Evolutionary conservation across 2,888 invertebrate genomes (phyloP).

Genomic region (Phorcus lineatus): DNA sequence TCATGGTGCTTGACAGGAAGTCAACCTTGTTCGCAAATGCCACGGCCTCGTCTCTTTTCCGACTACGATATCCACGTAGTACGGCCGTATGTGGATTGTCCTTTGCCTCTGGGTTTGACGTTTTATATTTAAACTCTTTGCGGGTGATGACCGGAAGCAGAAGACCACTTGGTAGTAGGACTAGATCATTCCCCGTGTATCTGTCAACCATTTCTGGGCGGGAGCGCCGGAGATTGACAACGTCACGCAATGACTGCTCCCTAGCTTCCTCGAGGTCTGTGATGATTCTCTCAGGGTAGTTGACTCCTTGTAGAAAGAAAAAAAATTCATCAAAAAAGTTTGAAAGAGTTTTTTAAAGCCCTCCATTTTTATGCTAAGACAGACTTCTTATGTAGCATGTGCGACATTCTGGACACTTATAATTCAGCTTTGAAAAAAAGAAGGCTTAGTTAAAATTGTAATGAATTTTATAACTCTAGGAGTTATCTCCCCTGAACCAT

Average conservation of each 20-base stretch:
- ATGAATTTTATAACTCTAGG: no score
- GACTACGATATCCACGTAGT: slow-evolving; percentile 48
- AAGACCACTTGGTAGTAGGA: slow-evolving; percentile 48
- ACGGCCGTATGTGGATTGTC: slow-evolving; percentile 59
- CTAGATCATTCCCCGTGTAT: slow-evolving; percentile 51
- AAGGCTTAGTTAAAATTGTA: no score
- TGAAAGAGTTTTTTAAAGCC: no score
- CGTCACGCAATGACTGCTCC: slow-evolving; percentile 54
- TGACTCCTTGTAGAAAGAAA: slow-evolving; percentile 42
- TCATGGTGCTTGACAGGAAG: slow-evolving; percentile 58
- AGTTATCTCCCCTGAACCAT: no score
- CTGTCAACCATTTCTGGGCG: slow-evolving; percentile 44
- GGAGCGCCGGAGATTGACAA: slow-evolving; percentile 45
- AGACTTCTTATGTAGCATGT: no score
- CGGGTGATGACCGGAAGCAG: slow-evolving; percentile 51
- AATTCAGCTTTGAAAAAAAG: no score
- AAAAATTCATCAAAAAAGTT: background rate
- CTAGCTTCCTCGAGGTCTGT: slow-evolving; percentile 52
- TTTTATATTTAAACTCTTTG: slow-evolving; percentile 55
- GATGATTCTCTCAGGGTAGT: slow-evolving; percentile 52
- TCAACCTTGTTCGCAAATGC: slow-evolving; percentile 55
- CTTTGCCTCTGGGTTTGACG: slow-evolving; percentile 46
- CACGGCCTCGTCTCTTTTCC: slow-evolving; percentile 53
- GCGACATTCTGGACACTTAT: no score
- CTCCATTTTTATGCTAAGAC: no score